Conservation (phyloP, 1,140 invertebrate genomes). For the Caenorhabditis inopinata region DNA sequence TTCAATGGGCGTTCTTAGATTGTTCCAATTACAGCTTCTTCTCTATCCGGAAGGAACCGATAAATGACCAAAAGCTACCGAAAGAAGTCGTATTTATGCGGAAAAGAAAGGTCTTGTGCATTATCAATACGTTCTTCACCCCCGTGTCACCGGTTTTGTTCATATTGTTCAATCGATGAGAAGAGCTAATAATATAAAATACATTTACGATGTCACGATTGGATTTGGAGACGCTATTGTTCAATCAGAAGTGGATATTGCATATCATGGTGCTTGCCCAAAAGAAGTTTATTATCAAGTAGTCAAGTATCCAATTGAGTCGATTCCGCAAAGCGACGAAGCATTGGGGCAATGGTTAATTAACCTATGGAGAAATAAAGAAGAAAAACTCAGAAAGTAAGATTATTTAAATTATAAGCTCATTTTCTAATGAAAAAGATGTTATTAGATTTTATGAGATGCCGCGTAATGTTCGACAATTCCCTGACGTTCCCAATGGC, state of each 20-base stretch:
- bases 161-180: conserved; percentile 75
- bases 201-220: conserved; percentile 79
- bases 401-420: background rate
- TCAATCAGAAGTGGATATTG: conserved; percentile 74
- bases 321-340: conserved; percentile 38
- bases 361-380: conserved; percentile 47
- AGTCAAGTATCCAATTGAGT: conserved; percentile 38
- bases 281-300: conserved; percentile 48
- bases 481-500: background rate
- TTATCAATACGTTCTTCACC: conserved; percentile 79
- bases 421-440: too few species aligned
- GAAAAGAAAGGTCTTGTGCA: conserved; percentile 73
- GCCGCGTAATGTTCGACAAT: conserved; percentile 1
- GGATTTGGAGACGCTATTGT: conserved; percentile 75
- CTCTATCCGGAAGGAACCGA: conserved; percentile 88
- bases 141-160: conserved; percentile 81
- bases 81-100: conserved; percentile 77
- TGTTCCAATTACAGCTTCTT: conserved; percentile 72
- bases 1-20: background rate
- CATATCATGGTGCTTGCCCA: conserved; percentile 58
- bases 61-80: conserved; percentile 75
- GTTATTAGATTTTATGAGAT: conserved; percentile 6
- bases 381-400: conserved; percentile 44
- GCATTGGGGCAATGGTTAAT: conserved; percentile 44
- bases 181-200: conserved; percentile 72